Percentiles rank a stretch among this genome's conserved stretches.
These are phyloP conservation scores for Leptinotarsa lineolata DNA, from an alignment of 1,140 invertebrate species.

Conservation along the genomic window DNA sequence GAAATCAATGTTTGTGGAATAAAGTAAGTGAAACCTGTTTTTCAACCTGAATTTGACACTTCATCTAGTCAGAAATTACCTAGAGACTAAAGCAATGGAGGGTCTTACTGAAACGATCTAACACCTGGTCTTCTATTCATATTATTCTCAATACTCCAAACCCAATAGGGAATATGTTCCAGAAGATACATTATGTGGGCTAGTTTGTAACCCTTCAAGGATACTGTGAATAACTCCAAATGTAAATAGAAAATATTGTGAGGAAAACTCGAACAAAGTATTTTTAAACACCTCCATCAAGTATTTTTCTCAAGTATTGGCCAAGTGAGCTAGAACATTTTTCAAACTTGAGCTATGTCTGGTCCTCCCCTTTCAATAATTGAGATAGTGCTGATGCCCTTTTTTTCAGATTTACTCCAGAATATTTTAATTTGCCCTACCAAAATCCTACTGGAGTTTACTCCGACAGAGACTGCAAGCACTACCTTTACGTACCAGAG, in stretches of 20 bases:
- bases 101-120: too few species aligned
- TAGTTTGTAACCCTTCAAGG: too few species aligned
- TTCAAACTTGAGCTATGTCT: too few species aligned
- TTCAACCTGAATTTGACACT: too few species aligned
- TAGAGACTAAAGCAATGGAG: too few species aligned
- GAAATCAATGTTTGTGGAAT: slow-evolving; percentile 29
- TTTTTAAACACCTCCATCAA: neutral
- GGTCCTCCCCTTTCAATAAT: too few species aligned
- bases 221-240: too few species aligned
- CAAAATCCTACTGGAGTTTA: neutral
- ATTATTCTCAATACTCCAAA: too few species aligned
- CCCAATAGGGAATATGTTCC: too few species aligned
- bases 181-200: too few species aligned
- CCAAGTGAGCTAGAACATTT: neutral
- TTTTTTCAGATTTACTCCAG: slow-evolving; percentile 19
- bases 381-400: neutral
- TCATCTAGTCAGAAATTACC: too few species aligned
- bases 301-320: neutral
- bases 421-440: slow-evolving; percentile 18
- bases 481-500: slow-evolving; percentile 40
- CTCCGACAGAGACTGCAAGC: slow-evolving; percentile 15
- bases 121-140: too few species aligned
- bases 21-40: slow-evolving; percentile 27
- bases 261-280: neutral
- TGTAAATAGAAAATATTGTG: neutral